phyloP scores from a whole-genome alignment of 1,140 invertebrate genomes.

The Bombus superbus region DNA sequence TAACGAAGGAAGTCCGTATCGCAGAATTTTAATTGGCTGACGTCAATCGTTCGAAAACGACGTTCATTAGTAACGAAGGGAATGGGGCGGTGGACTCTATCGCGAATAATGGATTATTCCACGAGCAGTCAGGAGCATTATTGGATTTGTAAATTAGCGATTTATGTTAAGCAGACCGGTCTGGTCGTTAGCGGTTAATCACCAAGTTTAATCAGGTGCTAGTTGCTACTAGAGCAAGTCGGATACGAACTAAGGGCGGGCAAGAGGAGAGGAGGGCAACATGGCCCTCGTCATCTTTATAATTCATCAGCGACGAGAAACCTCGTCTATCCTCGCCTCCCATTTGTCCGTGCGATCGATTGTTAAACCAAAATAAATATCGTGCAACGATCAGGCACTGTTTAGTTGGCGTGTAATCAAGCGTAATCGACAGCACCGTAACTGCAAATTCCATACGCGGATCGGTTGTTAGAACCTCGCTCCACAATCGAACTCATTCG shows the following conservation, averaged over 20 bases:
- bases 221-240: neutral
- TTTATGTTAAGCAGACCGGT: conserved; percentile 49
- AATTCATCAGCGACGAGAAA: conserved; percentile 38
- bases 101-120: conserved; percentile 46
- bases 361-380: conserved; percentile 35
- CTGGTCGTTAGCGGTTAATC: conserved; percentile 61
- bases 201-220: conserved; percentile 53
- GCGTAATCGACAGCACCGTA: conserved; percentile 46
- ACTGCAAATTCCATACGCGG: conserved; percentile 48
- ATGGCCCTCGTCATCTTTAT: neutral
- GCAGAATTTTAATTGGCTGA: conserved; percentile 54
- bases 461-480: conserved; percentile 8
- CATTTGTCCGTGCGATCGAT: neutral
- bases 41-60: neutral
- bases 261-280: too few species aligned
- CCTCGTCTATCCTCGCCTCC: neutral
- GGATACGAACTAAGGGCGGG: too few species aligned
- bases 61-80: conserved; percentile 14
- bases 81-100: conserved; percentile 16
- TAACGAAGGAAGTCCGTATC: conserved; percentile 12
- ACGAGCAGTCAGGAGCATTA: conserved; percentile 3
- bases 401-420: conserved; percentile 37
- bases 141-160: conserved; percentile 56
- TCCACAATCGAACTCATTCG: conserved; percentile 3
- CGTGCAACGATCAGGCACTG: neutral